phyloP scores from a whole-genome alignment of 2,113 vertebrate species.

The Notarius quadriscutis region DNA sequence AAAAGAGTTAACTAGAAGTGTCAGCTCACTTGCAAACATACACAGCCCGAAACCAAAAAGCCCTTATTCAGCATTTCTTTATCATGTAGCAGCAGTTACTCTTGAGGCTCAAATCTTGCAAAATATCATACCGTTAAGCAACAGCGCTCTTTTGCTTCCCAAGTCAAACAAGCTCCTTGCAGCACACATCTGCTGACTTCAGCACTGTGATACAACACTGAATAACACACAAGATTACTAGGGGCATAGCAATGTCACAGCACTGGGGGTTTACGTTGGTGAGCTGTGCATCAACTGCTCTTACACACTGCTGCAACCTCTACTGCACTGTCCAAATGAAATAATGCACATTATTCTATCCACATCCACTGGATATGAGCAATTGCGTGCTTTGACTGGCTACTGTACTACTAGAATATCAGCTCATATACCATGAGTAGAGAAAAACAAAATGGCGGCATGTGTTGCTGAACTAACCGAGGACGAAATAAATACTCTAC shows the following conservation, averaged over 20 bases:
- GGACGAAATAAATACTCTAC: too few species aligned
- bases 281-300: background rate
- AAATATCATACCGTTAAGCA: conserved; percentile 31
- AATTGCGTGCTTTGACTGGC: too few species aligned
- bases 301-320: background rate
- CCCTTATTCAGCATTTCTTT: conserved; percentile 21
- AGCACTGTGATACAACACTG: conserved; percentile 19
- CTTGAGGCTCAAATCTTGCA: conserved; percentile 29
- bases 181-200: conserved; percentile 29
- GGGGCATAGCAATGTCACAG: background rate
- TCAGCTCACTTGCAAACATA: background rate
- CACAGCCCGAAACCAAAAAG: background rate
- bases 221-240: background rate
- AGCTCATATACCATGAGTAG: too few species aligned
- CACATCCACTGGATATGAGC: too few species aligned
- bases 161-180: background rate
- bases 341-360: too few species aligned
- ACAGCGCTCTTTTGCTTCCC: background rate
- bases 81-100: background rate
- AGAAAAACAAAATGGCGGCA: too few species aligned
- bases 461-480: too few species aligned
- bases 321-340: background rate
- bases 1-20: too few species aligned
- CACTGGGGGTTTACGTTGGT: background rate
- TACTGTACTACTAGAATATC: too few species aligned